Conservation (phyloP, 2,113 vertebrate species). For the Chamaetylas fuelleborni region DNA sequence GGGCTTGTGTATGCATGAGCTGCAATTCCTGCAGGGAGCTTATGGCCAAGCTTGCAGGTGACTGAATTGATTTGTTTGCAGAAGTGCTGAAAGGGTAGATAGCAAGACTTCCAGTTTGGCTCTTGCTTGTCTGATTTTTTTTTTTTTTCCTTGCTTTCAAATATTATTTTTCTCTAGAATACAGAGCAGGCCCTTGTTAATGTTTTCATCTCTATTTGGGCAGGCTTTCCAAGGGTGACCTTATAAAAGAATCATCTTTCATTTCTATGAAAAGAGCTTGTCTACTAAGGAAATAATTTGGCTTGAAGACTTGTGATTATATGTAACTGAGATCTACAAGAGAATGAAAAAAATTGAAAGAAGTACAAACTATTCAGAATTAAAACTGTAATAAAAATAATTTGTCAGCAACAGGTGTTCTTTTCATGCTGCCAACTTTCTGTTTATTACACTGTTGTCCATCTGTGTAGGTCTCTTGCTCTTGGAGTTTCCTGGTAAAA, state of each 20-base stretch:
- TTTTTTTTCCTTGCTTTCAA: neutral
- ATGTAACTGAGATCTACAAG: neutral
- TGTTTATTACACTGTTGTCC: neutral
- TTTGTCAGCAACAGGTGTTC: neutral
- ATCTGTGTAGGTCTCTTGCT: neutral
- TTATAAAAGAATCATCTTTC: neutral
- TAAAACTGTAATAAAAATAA: neutral
- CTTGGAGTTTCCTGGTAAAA: neutral
- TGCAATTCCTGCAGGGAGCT: constrained; percentile 38
- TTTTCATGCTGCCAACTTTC: neutral
- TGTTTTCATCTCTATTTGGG: neutral
- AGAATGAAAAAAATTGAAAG: neutral
- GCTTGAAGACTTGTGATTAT: neutral
- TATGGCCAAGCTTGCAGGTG: neutral
- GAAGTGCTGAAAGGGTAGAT: constrained; percentile 13
- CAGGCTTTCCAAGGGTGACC: neutral
- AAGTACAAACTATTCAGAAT: neutral
- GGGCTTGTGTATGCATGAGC: neutral
- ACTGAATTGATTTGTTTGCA: constrained; percentile 45
- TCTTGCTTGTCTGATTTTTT: neutral
- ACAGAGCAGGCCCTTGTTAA: neutral
- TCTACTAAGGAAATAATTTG: neutral
- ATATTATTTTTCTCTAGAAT: neutral
- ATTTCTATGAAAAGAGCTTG: neutral
- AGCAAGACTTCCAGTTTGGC: constrained; percentile 3